A percentile compares a stretch with the other conserved stretches of the same genome.
Conservation (phyloP, 1,140 invertebrate genomes). For the Drosophila eugracilis region DNA sequence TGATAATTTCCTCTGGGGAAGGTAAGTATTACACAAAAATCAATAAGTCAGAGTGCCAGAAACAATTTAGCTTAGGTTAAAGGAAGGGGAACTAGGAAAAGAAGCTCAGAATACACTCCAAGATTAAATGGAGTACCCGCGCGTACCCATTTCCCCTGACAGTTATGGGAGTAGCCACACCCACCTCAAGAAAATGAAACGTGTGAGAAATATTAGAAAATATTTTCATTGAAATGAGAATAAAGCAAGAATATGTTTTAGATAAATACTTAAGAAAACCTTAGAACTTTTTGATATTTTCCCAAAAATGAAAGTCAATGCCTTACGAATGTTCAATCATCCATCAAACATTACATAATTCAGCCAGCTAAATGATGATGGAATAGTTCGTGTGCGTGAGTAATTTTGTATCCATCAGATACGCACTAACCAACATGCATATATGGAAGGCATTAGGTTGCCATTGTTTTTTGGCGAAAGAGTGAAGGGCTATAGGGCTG, state of each 20-base stretch:
- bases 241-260: neutral
- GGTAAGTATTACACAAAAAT: conserved; percentile 31
- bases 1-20: conserved; percentile 58
- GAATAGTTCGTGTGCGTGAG: conserved; percentile 23
- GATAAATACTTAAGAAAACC: neutral
- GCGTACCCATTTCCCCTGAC: conserved; percentile 3
- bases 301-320: neutral
- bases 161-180: neutral
- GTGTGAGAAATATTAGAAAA: neutral
- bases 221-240: no score
- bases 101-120: neutral
- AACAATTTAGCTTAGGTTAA: conserved; percentile 61
- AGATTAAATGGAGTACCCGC: conserved; percentile 5
- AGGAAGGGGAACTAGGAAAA: conserved; percentile 9
- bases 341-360: neutral
- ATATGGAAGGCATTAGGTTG: conserved; percentile 55
- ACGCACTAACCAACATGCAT: conserved; percentile 55
- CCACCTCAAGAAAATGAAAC: neutral
- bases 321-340: neutral
- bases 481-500: conserved; percentile 5
- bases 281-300: neutral
- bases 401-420: conserved; percentile 62
- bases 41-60: conserved; percentile 53
- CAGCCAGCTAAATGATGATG: neutral
- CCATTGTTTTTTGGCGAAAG: conserved; percentile 28